Evolutionary conservation across 2,888 invertebrate species (phyloP), one percentile per base, ranked within the genome.

Genomic region (Thalpophila matura): DNA sequence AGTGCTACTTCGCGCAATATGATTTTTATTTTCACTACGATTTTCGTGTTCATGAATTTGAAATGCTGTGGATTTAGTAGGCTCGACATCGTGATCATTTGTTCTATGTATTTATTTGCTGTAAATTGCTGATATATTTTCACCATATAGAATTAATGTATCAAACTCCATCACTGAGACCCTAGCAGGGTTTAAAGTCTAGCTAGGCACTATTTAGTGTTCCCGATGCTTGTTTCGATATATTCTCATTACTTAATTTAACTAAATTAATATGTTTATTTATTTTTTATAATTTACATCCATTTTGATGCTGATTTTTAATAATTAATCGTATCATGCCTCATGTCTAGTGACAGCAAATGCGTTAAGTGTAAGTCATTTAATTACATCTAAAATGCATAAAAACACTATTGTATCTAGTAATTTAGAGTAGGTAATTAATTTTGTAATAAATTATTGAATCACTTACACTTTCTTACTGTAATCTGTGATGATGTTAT

Each of bases 401-500:
- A 57, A 43, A 49, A n/a, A n/a, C n/a, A 29, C 7, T 33, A 26
- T 29, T 10, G 1, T 18, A 27, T 22, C 24, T n/a, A 37, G 10
- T 24, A 16, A 27, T 14, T 4, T 18, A 7, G 4, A 14, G n/a
- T n/a, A n/a, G n/a, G n/a, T n/a, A 16, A 33, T 7, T 43, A 40
- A 26, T 9, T 24, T 20, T 37, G 18, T 42, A 65, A 53, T 59
- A 49, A 65, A 53, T 59, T 49, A 82, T 85, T 84, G 66, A 73
- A 81, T 83, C 64, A 79, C 79, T 86, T 81, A 84, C 80, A 77
- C 74, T 69, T 66, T 45, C 24, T 53, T 46, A 76, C 59, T 70
- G 79, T 82, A 84, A 86, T 85, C 88, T 87, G 86, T 88, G 86
- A 84, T 87, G 82, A 67, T 80, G 58, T 62, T 72, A n/a, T n/a